Evolutionary conservation across 2,888 invertebrate species (phyloP).

Genomic region (Chrysodeixis includens): DNA sequence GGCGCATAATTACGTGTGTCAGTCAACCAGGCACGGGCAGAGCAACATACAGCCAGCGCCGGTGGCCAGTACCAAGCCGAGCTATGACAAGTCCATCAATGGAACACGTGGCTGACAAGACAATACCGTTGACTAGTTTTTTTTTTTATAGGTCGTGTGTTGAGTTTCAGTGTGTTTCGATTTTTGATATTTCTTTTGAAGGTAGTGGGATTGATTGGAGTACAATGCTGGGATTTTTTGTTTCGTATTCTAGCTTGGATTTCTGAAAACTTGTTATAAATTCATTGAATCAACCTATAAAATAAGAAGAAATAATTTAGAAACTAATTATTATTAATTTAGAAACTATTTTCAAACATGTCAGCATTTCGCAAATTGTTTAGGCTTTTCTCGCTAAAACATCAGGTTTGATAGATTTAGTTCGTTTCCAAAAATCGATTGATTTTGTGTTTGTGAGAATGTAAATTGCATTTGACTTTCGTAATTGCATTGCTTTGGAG

Average conservation of each 20-base stretch:
- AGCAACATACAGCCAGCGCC: constrained; percentile 13
- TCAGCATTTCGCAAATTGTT: background rate
- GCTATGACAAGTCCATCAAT: background rate
- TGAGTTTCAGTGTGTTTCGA: background rate
- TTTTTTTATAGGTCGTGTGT: no score
- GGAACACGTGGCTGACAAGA: constrained; percentile 1
- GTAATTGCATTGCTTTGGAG: constrained; percentile 37
- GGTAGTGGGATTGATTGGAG: no score
- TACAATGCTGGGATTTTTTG: no score
- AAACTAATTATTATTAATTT: no score
- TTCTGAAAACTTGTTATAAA: no score
- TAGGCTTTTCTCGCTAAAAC: background rate
- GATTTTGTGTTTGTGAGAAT: background rate
- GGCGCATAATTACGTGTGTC: constrained; percentile 69
- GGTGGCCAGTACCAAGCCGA: background rate
- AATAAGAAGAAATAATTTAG: no score
- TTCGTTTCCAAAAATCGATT: background rate
- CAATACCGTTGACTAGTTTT: background rate
- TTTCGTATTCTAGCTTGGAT: no score
- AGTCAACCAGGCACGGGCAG: constrained; percentile 50
- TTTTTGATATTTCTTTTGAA: background rate
- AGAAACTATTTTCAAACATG: no score
- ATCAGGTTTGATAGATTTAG: background rate
- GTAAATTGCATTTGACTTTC: background rate
- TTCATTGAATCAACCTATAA: no score